Evolutionary conservation across 2,797 vertebrate species (phyloP).

Genomic region (Xenopus petersii): DNA sequence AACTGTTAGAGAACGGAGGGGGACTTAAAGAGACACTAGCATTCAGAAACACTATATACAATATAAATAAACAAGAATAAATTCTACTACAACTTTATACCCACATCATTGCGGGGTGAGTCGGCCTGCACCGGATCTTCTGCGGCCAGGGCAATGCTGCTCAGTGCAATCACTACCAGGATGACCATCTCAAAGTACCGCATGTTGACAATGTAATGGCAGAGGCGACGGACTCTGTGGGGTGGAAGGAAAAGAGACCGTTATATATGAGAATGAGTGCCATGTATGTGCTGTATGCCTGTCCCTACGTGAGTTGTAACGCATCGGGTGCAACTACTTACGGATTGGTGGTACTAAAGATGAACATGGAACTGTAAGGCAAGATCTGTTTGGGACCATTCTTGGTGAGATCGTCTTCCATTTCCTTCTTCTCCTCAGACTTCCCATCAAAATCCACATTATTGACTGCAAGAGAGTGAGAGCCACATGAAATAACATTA

Average conservation of each 20-base stretch:
- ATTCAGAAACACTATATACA: no score
- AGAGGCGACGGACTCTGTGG: slow-evolving; percentile 82
- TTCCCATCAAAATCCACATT: slow-evolving; percentile 82
- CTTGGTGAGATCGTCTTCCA: slow-evolving; percentile 68
- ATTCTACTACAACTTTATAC: no score
- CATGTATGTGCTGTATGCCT: no score
- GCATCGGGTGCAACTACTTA: slow-evolving; percentile 66
- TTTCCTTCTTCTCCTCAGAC: slow-evolving; percentile 86
- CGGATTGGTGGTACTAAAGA: slow-evolving; percentile 88
- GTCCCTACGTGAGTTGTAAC: no score
- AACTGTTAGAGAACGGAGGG: no score
- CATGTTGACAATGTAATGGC: slow-evolving; percentile 90
- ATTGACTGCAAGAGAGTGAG: slow-evolving; percentile 71
- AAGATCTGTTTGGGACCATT: slow-evolving; percentile 82
- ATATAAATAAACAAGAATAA: no score
- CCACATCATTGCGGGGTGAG: slow-evolving; percentile 84
- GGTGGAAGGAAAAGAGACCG: background rate
- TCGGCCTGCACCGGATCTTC: slow-evolving; percentile 89
- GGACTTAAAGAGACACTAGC: no score
- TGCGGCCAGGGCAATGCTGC: slow-evolving; percentile 91
- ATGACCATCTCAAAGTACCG: slow-evolving; percentile 97
- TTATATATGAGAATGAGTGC: background rate
- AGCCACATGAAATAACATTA: no score
- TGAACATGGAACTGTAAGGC: slow-evolving; percentile 94
- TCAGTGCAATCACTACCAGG: slow-evolving; percentile 90